Evolutionary conservation across 37 sponge, comb jelly and placozoan species (phyloP).

Genomic region (Geodia barretti): DNA sequence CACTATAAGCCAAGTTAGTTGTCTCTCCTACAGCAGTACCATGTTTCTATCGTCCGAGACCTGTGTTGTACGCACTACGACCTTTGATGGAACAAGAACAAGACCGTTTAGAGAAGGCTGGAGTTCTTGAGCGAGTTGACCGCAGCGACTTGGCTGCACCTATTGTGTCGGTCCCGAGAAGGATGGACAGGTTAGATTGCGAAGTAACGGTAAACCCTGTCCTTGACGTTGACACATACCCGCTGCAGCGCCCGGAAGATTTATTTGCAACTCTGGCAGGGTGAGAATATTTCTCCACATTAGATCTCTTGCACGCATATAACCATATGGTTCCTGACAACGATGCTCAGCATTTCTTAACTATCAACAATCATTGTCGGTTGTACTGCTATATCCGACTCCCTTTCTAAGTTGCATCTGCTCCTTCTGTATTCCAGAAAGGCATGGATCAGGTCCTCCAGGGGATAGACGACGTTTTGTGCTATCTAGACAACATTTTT

Average conservation of each 20-base stretch:
- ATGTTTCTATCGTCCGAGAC: constrained; percentile 1
- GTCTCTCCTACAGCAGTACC: constrained; percentile 13
- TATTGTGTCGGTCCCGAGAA: constrained; percentile 19
- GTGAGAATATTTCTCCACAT: constrained; percentile 8
- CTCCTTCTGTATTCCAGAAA: constrained; percentile 42
- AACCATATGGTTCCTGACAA: constrained; percentile 25
- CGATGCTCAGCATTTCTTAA: constrained; percentile 4
- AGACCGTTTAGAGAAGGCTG: constrained; percentile 14
- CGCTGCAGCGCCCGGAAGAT: constrained; percentile 31
- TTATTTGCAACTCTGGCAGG: constrained; percentile 21
- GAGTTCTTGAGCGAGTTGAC: neutral
- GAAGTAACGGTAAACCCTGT: constrained; percentile 33
- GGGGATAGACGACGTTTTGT: constrained; percentile 5
- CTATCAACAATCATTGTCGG: constrained; percentile 26
- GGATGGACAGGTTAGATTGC: constrained; percentile 13
- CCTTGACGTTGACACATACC: constrained; percentile 24
- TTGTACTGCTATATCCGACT: constrained; percentile 24
- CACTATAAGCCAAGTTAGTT: constrained; percentile 5
- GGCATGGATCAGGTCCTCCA: constrained; percentile 52
- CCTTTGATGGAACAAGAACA: constrained; percentile 8
- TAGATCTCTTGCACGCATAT: constrained; percentile 41
- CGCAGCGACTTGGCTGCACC: constrained; percentile 35
- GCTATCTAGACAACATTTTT: neutral
- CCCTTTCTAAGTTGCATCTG: constrained; percentile 41
- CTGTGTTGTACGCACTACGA: constrained; percentile 19